Base-by-base conservation (phyloP, 53 echinoderm and acorn worm species). In the Mesocentrotus franciscanus region DNA sequence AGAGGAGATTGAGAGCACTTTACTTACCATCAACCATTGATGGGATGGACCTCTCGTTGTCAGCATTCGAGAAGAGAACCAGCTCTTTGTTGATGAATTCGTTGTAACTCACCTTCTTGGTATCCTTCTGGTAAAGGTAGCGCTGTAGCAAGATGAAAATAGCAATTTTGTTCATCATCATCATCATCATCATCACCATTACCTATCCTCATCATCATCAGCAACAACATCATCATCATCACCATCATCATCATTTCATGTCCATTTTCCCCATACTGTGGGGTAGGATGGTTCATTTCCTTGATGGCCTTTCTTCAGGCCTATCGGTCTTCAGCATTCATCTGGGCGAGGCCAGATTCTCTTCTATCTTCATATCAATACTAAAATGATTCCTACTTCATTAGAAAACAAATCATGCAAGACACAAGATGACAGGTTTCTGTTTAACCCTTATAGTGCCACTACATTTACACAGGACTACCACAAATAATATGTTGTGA, bases 51-150 rank as follows among this genome's bases (percentile, higher is more conserved):
- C 99, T 95, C 76, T 98, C 97, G 91, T 99, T 99, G 95, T 99
- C 99, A 49, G 97, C 97, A 79, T 99, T 99, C 55, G 99, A 99
- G 95, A 99, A 99, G 49, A 99, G 96, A 29, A 99, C 99, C 81
- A 99, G 96, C 95, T 99, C 99, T 92, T 99, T 99, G 92, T 99
- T 99, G 96, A 99, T 96, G 94, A 99, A 99, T 60, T 99, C 99
- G 61, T 96, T 98, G 96, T 96, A 99, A 60, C 93, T 94, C 55
- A 99, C 96, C 79, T 87, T 89, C 60, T 94, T 96, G n/a, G 98
- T 99, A 85, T 98, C 94, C 39, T 97, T 99, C 90, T 97, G 96
- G 87, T 99, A 99, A 96, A 99, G 96, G 93, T 99, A 99, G 68
- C 98, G 92, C 99, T 99, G 66, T 81, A 39, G 78, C 49, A 91